Percentiles rank a stretch among this genome's conserved stretches.
Evolutionary conservation across 2,113 vertebrate genomes (phyloP).

Genomic region (Macquaria australasica): DNA sequence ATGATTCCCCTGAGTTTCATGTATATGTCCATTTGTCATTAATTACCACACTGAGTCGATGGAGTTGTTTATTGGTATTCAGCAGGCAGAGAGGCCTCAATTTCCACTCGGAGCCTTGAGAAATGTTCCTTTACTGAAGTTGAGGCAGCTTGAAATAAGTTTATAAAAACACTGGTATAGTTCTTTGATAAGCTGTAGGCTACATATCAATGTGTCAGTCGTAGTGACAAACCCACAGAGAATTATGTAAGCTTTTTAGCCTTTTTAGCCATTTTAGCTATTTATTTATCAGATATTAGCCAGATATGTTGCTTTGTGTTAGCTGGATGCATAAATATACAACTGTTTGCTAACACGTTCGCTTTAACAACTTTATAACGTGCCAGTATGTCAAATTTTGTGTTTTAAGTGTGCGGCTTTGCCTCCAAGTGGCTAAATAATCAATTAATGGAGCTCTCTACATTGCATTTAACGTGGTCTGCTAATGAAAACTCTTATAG

Average conservation of each 20-base stretch:
- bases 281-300: background rate
- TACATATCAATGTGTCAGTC: background rate
- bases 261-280: background rate
- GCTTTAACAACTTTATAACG: background rate
- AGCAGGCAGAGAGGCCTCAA: constrained; percentile 7
- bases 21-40: constrained; percentile 31
- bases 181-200: constrained; percentile 14
- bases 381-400: background rate
- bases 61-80: constrained; percentile 41
- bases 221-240: background rate
- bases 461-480: background rate
- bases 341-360: background rate
- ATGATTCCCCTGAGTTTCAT: constrained; percentile 35
- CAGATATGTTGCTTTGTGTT: background rate
- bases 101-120: constrained; percentile 30
- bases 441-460: background rate
- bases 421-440: background rate
- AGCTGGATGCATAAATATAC: background rate
- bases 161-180: background rate
- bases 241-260: background rate
- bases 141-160: constrained; percentile 2
- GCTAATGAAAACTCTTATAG: background rate
- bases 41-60: constrained; percentile 30
- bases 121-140: background rate
- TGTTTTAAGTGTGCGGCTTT: background rate